These are phyloP conservation scores for Dunckerocampus dactyliophorus DNA, from an alignment of 2,113 vertebrate species.

Conservation along the genomic window DNA sequence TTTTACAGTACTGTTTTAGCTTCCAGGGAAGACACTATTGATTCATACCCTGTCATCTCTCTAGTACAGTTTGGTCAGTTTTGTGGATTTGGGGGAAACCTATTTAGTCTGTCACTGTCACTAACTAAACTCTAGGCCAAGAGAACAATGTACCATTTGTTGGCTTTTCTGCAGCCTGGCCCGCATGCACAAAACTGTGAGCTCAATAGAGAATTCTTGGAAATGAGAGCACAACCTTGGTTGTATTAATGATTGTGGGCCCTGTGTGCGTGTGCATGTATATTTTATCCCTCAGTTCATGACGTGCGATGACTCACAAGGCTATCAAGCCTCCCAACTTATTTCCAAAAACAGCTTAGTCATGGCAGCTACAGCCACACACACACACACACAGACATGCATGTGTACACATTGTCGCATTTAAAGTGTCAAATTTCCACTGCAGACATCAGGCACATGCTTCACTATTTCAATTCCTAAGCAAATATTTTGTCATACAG, in stretches of 20 bases:
- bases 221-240: slow-evolving; percentile 29
- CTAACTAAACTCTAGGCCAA: slow-evolving; percentile 41
- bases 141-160: slow-evolving; percentile 40
- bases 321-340: slow-evolving; percentile 69
- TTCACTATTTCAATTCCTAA: slow-evolving; percentile 16
- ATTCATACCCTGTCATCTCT: slow-evolving; percentile 53
- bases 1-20: slow-evolving; percentile 41
- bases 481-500: slow-evolving; percentile 8
- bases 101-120: slow-evolving; percentile 40
- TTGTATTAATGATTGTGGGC: slow-evolving; percentile 19
- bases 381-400: slow-evolving; percentile 10
- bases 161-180: slow-evolving; percentile 26
- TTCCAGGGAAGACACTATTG: slow-evolving; percentile 37
- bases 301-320: slow-evolving; percentile 72
- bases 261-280: slow-evolving; percentile 12
- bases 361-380: slow-evolving; percentile 66
- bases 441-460: slow-evolving; percentile 17
- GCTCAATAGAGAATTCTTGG: slow-evolving; percentile 29
- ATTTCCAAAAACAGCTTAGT: slow-evolving; percentile 74
- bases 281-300: slow-evolving; percentile 63
- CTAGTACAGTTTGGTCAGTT: slow-evolving; percentile 47
- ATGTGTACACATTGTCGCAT: slow-evolving; percentile 12
- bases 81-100: slow-evolving; percentile 39
- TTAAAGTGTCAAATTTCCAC: slow-evolving; percentile 5
- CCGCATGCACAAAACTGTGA: slow-evolving; percentile 15